Conservation (phyloP, 2,113 vertebrate genomes). For the Phrynosoma blainvillii region DNA sequence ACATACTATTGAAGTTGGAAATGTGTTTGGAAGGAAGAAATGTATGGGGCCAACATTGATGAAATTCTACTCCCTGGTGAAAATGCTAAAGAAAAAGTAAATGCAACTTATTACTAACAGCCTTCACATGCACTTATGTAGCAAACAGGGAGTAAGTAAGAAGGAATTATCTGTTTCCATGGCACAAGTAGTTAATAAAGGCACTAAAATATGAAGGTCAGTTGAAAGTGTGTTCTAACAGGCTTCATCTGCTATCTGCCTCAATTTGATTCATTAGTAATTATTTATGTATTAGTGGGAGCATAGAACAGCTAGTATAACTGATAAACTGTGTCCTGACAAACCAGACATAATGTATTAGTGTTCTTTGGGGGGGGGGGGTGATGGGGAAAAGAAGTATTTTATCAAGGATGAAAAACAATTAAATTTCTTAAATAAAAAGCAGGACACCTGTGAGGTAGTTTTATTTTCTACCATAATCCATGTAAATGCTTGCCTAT, state of each 20-base stretch:
- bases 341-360: background rate
- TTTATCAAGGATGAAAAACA: background rate
- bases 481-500: background rate
- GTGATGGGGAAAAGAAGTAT: background rate
- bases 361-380: background rate
- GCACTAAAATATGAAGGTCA: background rate
- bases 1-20: accelerated
- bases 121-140: background rate
- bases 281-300: background rate
- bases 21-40: background rate
- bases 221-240: background rate
- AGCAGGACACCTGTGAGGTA: background rate
- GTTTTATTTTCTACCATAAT: background rate
- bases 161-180: background rate
- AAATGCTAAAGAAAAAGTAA: background rate
- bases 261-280: background rate
- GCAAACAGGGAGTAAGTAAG: background rate
- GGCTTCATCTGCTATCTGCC: background rate
- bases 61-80: background rate
- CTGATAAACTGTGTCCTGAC: background rate
- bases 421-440: conserved; percentile 2
- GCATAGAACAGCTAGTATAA: background rate
- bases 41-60: background rate
- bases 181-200: background rate
- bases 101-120: background rate